Evolutionary conservation across 1,140 invertebrate species (phyloP).

Genomic region (Periplaneta americana): DNA sequence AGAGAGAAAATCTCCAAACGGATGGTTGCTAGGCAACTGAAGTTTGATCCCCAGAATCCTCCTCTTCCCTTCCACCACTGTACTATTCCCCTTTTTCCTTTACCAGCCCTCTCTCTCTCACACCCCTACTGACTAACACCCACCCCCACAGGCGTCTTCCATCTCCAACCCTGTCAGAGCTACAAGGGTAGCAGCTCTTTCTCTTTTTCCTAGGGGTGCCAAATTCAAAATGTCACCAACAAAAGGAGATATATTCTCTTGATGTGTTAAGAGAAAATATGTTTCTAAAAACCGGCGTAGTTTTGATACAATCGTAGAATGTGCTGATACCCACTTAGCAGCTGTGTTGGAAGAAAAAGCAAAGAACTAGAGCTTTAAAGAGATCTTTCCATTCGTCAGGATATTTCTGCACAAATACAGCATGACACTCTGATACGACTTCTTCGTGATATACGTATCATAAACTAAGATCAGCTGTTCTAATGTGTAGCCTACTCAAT

Average conservation of each 20-base stretch:
- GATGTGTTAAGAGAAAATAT: not conserved
- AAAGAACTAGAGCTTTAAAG: no score
- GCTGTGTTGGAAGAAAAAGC: no score
- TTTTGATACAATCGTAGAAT: no score
- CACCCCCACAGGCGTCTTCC: not conserved
- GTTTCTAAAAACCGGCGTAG: no score
- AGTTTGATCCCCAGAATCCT: not conserved
- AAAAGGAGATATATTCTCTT: not conserved
- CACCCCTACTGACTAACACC: not conserved
- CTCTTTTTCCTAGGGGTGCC: not conserved
- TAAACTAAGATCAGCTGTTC: no score
- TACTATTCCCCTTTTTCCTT: not conserved
- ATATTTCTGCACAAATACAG: no score
- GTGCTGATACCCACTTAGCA: no score
- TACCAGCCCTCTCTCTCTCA: not conserved
- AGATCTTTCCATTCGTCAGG: no score
- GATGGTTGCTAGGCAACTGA: not conserved
- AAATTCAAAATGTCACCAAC: not conserved
- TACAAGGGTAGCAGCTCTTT: not conserved
- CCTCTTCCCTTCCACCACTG: not conserved
- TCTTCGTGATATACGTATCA: no score
- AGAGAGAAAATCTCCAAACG: not conserved
- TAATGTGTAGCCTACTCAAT: no score
- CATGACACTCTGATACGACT: no score
- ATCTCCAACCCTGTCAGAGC: not conserved